phyloP scores from a whole-genome alignment of 2,113 vertebrate species.

The Capra hircus region DNA sequence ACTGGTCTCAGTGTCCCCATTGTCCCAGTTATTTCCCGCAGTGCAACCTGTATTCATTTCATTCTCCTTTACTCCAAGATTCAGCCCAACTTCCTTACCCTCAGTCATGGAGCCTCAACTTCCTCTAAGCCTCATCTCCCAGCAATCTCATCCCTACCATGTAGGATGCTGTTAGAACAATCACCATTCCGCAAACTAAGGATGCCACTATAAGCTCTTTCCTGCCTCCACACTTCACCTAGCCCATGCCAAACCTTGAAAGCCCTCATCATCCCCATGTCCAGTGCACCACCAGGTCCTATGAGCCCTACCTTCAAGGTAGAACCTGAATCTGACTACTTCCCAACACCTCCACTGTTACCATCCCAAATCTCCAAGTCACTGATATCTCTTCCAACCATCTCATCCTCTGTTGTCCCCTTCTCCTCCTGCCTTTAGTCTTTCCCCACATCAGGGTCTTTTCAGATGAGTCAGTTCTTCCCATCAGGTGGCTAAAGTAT shows the following conservation, averaged over 20 bases:
- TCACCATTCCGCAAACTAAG: neutral
- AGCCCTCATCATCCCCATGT: fast-evolving
- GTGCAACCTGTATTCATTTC: neutral
- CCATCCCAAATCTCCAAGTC: neutral
- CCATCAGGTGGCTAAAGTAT: neutral
- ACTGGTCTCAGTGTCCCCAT: neutral
- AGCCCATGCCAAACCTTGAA: neutral
- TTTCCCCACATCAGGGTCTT: neutral
- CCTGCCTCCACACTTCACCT: neutral
- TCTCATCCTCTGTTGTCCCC: neutral
- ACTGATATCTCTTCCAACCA: neutral
- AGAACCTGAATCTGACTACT: neutral
- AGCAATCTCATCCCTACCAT: too few relatives aligned
- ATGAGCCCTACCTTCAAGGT: neutral
- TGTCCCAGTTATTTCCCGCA: neutral
- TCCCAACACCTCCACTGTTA: neutral
- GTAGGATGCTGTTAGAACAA: neutral
- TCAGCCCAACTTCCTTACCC: neutral
- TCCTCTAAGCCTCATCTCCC: neutral
- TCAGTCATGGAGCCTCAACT: too few relatives aligned
- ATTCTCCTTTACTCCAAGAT: neutral
- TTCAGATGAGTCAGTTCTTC: neutral
- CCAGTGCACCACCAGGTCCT: neutral
- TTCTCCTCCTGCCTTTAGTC: neutral
- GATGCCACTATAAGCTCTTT: too few relatives aligned